Base-by-base conservation (phyloP, 2,888 invertebrate genomes). In the Galerucella calmariensis region DNA sequence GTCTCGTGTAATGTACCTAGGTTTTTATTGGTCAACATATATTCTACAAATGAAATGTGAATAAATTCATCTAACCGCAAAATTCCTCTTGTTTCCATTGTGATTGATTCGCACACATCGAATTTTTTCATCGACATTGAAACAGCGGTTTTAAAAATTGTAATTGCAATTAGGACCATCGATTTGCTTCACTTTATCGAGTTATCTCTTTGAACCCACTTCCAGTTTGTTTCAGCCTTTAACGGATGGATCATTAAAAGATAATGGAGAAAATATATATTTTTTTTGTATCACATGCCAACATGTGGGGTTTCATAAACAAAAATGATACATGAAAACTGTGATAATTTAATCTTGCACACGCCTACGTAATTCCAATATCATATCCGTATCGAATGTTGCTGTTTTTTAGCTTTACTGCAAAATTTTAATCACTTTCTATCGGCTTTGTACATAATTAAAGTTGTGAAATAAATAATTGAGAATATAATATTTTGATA, bases 221-320 rank as follows among this genome's bases (percentile, higher is more conserved):
- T 53, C n/a, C 10, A 56, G n/a, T 16, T 56, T 56, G 16, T 56
- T 56, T 56, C 20, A 20, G 56, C 56, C 56, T 56, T 56, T 16
- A 56, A 56, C 56, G 56, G 56, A 56, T 56, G 56, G 56, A 56
- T 56, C 16, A 56, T 56, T 16, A 20, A 56, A 56, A 16, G 56
- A 16, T 56, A 20, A 56, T 56, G 51, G 35, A 41, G 35, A 56
- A n/a, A 16, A 8, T 8, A 56, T 10, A 56, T 16, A n/a, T 16
- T n/a, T 56, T 56, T 56, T 56, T 56, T 56, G 20, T 56, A 56
- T 56, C 56, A 56, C 56, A 56, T 3, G 10, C 10, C 20, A 56
- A 56, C 56, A 56, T 20, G 56, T 56, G 56, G 16, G 56, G 56
- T 56, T 8, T 56, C 4, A 27, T 56, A 56, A 56, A 56, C 56